Conservation (phyloP, 30 jellyfish, hydroid and myxozoan species). For the Sanderia malayensis region DNA sequence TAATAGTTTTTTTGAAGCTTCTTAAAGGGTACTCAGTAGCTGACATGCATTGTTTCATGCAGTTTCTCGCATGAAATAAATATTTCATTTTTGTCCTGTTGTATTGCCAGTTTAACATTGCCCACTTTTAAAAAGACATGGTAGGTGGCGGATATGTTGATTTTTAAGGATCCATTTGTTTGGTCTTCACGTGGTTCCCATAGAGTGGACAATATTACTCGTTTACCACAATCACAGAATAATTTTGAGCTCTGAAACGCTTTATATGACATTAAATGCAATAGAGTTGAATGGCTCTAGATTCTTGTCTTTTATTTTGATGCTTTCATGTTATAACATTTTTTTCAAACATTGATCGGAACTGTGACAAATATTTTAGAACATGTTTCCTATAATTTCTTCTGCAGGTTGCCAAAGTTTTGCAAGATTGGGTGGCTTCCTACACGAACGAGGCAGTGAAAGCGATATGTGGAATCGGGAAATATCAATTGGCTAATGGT, state of each 20-base stretch:
- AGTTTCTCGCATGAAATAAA: no score
- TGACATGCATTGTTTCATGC: no score
- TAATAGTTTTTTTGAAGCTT: not conserved
- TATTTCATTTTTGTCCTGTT: no score
- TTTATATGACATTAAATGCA: not conserved
- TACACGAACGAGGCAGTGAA: constrained; percentile 22
- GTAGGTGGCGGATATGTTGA: not conserved
- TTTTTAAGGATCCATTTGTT: not conserved
- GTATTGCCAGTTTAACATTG: not conserved
- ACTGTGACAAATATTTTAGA: not conserved
- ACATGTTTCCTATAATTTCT: not conserved
- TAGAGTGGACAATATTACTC: not conserved
- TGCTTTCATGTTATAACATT: not conserved
- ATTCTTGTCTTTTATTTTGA: not conserved
- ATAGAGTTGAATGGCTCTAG: not conserved
- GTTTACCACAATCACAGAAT: not conserved
- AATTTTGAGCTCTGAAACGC: not conserved
- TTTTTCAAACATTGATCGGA: not conserved
- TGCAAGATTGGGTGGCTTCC: not conserved
- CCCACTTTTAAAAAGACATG: not conserved
- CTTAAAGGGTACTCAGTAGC: not conserved
- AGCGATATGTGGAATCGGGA: constrained; percentile 31
- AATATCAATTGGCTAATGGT: constrained; percentile 5
- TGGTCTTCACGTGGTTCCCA: not conserved
- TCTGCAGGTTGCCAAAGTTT: not conserved